phyloP scores from a whole-genome alignment of 2,797 vertebrate genomes.

The Merluccius polli region DNA sequence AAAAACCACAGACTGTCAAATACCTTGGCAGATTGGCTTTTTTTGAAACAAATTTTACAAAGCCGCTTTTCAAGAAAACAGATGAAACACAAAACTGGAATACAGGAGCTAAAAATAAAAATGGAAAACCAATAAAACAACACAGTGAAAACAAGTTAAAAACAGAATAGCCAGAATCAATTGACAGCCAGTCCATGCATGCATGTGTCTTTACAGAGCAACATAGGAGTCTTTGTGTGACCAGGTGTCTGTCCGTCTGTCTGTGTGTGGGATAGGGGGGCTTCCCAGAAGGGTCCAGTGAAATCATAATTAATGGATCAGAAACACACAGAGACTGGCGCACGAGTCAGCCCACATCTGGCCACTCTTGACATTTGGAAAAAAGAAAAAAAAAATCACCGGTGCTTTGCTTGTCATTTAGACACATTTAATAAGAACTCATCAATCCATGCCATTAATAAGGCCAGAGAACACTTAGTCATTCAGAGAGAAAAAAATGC shows the following conservation, averaged over 20 bases:
- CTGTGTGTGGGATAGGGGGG: conserved; percentile 12
- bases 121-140: neutral
- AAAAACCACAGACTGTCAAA: neutral
- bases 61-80: neutral
- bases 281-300: neutral
- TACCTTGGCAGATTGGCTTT: too few relatives aligned
- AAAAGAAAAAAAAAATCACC: neutral
- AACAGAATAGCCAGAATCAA: neutral
- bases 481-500: neutral
- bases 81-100: neutral
- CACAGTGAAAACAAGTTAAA: neutral
- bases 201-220: conserved; percentile 13
- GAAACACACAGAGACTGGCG: neutral
- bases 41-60: neutral
- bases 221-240: conserved; percentile 19
- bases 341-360: neutral
- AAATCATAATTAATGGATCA: neutral
- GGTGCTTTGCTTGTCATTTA: conserved; percentile 1
- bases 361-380: neutral
- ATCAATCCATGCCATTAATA: neutral
- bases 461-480: neutral
- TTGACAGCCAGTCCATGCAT: neutral
- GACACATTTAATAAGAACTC: neutral
- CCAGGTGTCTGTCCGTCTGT: conserved; percentile 20
- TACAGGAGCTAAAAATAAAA: neutral